These are phyloP conservation scores for Diorhabda elongata DNA, from an alignment of 1,140 invertebrate species.

Conservation along the genomic window DNA sequence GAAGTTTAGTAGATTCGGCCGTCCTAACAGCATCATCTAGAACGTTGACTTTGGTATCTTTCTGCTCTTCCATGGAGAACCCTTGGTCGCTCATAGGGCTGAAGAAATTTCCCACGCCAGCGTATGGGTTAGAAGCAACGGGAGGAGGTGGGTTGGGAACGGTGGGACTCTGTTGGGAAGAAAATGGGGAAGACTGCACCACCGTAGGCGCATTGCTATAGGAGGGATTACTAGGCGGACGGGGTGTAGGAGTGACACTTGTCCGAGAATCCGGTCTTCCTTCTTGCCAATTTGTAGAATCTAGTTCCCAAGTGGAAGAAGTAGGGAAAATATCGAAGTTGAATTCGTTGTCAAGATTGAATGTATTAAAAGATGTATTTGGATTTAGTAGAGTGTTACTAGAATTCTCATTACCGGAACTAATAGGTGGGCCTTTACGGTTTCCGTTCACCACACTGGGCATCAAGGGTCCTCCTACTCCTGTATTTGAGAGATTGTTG, in stretches of 20 bases:
- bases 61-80: slow-evolving; percentile 38
- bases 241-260: slow-evolving; percentile 51
- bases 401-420: slow-evolving; percentile 43
- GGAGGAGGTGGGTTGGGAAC: slow-evolving; percentile 45
- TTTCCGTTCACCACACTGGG: slow-evolving; percentile 60
- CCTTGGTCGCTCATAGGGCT: slow-evolving; percentile 53
- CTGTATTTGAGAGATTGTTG: slow-evolving; percentile 25
- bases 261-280: slow-evolving; percentile 56
- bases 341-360: slow-evolving; percentile 53
- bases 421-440: slow-evolving; percentile 42
- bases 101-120: slow-evolving; percentile 48
- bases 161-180: slow-evolving; percentile 52
- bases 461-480: slow-evolving; percentile 61
- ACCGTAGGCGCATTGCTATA: slow-evolving; percentile 51
- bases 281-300: slow-evolving; percentile 47
- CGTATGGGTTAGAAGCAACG: slow-evolving; percentile 52
- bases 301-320: slow-evolving; percentile 52
- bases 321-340: slow-evolving; percentile 57
- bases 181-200: slow-evolving; percentile 48
- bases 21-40: slow-evolving; percentile 38
- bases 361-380: slow-evolving; percentile 44
- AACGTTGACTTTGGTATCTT: slow-evolving; percentile 45
- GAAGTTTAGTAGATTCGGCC: slow-evolving; percentile 35
- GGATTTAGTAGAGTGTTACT: slow-evolving; percentile 46
- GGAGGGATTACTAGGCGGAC: slow-evolving; percentile 50